These are phyloP conservation scores for Papilio protenor DNA, from an alignment of 2,888 invertebrate species.

Conservation along the genomic window DNA sequence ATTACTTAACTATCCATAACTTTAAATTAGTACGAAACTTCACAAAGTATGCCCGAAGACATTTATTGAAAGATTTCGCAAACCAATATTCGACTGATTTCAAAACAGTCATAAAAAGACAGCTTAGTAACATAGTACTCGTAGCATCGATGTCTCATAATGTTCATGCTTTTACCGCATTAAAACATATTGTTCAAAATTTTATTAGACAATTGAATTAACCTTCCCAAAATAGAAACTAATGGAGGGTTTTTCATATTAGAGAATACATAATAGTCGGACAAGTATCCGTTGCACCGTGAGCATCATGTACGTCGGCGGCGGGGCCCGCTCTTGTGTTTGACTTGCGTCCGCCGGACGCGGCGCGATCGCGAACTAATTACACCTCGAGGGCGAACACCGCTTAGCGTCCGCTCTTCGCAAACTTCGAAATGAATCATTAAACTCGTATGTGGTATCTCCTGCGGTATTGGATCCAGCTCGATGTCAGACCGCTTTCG, in stretches of 20 bases:
- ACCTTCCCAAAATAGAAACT: not conserved
- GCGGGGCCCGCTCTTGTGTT: slow-evolving; percentile 62
- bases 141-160: too few relatives aligned
- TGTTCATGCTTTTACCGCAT: too few relatives aligned
- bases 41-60: too few relatives aligned
- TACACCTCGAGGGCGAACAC: slow-evolving; percentile 70
- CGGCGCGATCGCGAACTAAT: slow-evolving; percentile 71
- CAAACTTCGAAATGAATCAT: slow-evolving; percentile 68
- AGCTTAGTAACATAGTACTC: too few relatives aligned
- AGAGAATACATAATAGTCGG: slow-evolving; percentile 12
- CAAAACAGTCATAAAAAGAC: too few relatives aligned
- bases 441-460: slow-evolving; percentile 56
- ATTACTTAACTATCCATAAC: too few relatives aligned
- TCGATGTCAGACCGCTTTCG: slow-evolving; percentile 13
- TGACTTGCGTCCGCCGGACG: slow-evolving; percentile 65
- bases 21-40: too few relatives aligned
- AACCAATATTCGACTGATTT: too few relatives aligned
- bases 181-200: too few relatives aligned
- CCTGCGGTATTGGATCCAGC: slow-evolving; percentile 46
- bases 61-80: too few relatives aligned
- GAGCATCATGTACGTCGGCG: not conserved
- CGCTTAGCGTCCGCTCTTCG: slow-evolving; percentile 59
- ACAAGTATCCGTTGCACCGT: slow-evolving; percentile 30
- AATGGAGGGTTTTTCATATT: not conserved
- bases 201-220: too few relatives aligned